Conservation (phyloP, 2,888 invertebrate species). For the Conistra vaccinii region DNA sequence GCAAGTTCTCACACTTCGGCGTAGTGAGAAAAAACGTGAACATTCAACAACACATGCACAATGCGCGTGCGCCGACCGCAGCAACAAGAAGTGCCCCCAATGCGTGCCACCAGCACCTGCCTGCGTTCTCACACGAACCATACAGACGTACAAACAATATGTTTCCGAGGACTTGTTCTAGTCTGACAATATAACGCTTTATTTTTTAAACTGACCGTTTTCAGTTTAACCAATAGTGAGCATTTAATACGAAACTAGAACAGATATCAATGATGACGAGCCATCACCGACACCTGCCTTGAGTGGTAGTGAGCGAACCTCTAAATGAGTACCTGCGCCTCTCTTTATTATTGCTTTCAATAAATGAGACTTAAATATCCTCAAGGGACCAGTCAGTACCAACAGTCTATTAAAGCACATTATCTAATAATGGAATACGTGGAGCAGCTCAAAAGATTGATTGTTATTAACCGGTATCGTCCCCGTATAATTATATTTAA, state of each 20-base stretch:
- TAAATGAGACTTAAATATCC: not conserved
- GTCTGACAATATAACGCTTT: not conserved
- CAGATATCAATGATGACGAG: not conserved
- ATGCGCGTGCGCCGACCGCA: slow-evolving; percentile 9
- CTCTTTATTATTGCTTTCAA: not conserved
- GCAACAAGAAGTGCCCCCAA: slow-evolving; percentile 48
- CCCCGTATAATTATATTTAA: too few species aligned
- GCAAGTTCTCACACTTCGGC: slow-evolving; percentile 36
- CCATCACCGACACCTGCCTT: not conserved
- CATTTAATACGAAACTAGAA: not conserved
- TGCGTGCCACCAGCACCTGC: slow-evolving; percentile 2
- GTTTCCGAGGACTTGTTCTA: not conserved
- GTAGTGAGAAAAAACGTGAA: slow-evolving; percentile 47
- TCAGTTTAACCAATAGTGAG: not conserved
- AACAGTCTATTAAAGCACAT: too few species aligned
- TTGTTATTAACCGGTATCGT: too few species aligned
- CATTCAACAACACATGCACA: slow-evolving; percentile 18
- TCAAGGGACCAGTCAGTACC: not conserved
- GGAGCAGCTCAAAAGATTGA: not conserved
- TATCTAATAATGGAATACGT: not conserved
- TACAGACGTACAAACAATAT: slow-evolving; percentile 1
- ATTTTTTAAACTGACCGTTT: too few species aligned
- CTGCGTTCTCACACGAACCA: not conserved
- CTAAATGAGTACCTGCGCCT: not conserved
- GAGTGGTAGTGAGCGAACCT: not conserved